These are phyloP conservation scores for Oscheius sp. DNA, from an alignment of 2,888 invertebrate genomes.

Conservation along the genomic window DNA sequence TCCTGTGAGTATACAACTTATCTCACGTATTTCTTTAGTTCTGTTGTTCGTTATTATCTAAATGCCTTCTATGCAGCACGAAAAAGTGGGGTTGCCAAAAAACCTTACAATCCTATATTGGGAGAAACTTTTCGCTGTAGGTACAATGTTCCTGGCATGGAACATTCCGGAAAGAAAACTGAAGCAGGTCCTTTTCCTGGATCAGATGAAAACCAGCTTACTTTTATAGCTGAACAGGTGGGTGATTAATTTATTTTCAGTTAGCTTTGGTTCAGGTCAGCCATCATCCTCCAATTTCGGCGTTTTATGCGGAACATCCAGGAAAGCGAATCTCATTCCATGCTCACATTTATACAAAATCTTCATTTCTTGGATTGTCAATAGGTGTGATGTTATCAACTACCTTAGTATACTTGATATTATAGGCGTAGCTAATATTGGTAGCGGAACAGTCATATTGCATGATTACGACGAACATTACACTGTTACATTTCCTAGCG, in stretches of 20 bases:
- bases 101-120: constrained; percentile 97
- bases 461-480: constrained; percentile 89
- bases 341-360: constrained; percentile 98
- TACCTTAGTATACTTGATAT: neutral
- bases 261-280: constrained; percentile 82
- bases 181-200: constrained; percentile 80
- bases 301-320: constrained; percentile 97
- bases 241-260: neutral
- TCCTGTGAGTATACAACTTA: constrained; percentile 54
- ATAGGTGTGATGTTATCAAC: constrained; percentile 59
- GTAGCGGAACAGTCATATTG: constrained; percentile 90
- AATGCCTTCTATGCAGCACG: constrained; percentile 98
- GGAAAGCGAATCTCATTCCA: constrained; percentile 90
- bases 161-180: constrained; percentile 55
- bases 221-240: constrained; percentile 92
- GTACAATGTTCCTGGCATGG: constrained; percentile 59
- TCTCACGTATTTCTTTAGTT: constrained; percentile 79
- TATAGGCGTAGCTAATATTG: constrained; percentile 89
- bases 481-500: constrained; percentile 94
- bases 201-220: constrained; percentile 86
- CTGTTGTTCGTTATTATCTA: constrained; percentile 94
- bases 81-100: constrained; percentile 95
- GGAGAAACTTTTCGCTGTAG: constrained; percentile 94
- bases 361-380: constrained; percentile 96
- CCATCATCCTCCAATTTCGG: constrained; percentile 98